Evolutionary conservation across 2,113 vertebrate genomes (phyloP).

Genomic region (Malaclemys terrapin): DNA sequence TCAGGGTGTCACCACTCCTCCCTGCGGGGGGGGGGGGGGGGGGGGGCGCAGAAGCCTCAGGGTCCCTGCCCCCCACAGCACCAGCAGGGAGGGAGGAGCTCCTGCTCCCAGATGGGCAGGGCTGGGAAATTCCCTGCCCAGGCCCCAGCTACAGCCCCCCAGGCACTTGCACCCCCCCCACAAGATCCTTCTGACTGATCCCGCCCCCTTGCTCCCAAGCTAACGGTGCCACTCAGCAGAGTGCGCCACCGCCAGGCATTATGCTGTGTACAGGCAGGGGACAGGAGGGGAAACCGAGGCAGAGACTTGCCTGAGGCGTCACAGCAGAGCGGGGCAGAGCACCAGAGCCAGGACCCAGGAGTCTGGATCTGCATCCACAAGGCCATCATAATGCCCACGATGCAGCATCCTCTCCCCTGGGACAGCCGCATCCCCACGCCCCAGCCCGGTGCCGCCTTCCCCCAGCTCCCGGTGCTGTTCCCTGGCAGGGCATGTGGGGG

Average conservation of each 20-base stretch:
- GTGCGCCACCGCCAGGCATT: not conserved
- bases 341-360: not conserved
- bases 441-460: too few relatives aligned
- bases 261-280: not conserved
- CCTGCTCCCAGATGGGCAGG: not conserved
- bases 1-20: not conserved
- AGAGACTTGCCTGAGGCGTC: not conserved
- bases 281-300: not conserved
- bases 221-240: not conserved
- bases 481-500: too few relatives aligned
- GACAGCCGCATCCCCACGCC: too few relatives aligned
- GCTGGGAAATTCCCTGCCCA: not conserved
- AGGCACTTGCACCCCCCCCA: too few relatives aligned
- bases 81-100: not conserved
- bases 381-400: too few relatives aligned
- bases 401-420: too few relatives aligned
- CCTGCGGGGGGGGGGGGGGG: fast-evolving
- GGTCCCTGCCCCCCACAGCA: not conserved
- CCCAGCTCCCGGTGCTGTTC: too few relatives aligned
- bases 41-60: not conserved
- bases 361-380: not conserved
- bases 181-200: not conserved
- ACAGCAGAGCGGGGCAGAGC: too few relatives aligned
- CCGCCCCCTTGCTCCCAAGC: too few relatives aligned
- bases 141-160: too few relatives aligned